Evolutionary conservation across 2,888 invertebrate species (phyloP).

Genomic region (Conomelus anceps): DNA sequence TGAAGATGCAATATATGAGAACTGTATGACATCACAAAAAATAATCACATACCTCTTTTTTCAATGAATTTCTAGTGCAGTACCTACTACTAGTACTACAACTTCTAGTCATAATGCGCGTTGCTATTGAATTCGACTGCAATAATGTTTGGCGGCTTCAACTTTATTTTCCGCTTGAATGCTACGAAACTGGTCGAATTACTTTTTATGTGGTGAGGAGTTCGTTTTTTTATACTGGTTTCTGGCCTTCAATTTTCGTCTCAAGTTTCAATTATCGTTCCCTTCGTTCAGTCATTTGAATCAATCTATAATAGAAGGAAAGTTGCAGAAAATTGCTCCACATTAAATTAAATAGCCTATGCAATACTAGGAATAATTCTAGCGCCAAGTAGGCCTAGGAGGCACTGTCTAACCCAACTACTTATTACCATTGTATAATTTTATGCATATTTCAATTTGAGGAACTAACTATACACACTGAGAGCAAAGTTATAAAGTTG

Average conservation of each 20-base stretch:
- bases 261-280: background rate
- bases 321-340: no score
- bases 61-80: background rate
- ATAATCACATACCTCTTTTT: background rate
- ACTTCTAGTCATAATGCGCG: background rate
- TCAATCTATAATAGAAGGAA: no score
- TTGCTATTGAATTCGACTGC: background rate
- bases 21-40: no score
- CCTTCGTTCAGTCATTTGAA: background rate
- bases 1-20: no score
- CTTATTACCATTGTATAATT: no score
- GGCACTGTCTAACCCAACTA: no score
- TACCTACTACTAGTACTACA: background rate
- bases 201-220: background rate
- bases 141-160: background rate
- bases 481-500: no score
- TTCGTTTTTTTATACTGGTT: background rate
- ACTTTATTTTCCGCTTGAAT: background rate
- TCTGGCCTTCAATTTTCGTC: background rate
- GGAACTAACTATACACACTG: no score
- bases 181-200: background rate
- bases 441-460: no score
- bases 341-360: no score
- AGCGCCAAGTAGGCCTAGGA: no score
- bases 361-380: no score